Conservation (phyloP, 2,113 vertebrate species). For the Hemicordylus capensis region DNA sequence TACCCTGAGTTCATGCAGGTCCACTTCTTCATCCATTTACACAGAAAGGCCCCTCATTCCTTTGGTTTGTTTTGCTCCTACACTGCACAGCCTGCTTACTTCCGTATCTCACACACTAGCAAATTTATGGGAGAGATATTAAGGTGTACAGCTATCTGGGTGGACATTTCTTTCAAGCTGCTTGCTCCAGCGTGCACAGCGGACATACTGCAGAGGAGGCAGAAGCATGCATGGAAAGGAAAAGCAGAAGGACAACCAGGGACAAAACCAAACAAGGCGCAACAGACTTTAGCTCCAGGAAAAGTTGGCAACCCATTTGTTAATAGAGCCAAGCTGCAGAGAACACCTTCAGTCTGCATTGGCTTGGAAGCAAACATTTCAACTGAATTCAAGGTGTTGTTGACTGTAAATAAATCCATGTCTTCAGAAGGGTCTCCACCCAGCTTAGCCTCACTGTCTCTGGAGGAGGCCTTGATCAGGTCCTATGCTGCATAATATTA, state of each 20-base stretch:
- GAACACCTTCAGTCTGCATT: background rate
- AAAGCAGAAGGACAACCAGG: background rate
- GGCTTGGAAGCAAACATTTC: too few relatives aligned
- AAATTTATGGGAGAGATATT: background rate
- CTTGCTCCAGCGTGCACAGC: background rate
- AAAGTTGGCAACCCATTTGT: background rate
- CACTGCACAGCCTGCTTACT: background rate
- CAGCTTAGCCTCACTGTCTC: conserved; percentile 3
- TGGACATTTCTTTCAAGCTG: background rate
- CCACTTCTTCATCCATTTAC: background rate
- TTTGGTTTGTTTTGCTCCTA: background rate
- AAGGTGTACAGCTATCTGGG: background rate
- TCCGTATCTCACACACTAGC: background rate
- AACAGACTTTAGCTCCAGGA: background rate
- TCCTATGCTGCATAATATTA: background rate
- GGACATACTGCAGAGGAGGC: background rate
- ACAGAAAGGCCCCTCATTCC: background rate
- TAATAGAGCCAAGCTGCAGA: background rate
- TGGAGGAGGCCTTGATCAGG: background rate
- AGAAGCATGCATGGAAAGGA: background rate
- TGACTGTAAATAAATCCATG: too few relatives aligned
- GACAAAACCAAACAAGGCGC: background rate
- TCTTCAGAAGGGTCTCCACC: background rate
- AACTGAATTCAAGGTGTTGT: background rate
- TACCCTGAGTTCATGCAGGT: background rate